Evolutionary conservation across 1,140 invertebrate species (phyloP).

Genomic region (Magallana angulata): DNA sequence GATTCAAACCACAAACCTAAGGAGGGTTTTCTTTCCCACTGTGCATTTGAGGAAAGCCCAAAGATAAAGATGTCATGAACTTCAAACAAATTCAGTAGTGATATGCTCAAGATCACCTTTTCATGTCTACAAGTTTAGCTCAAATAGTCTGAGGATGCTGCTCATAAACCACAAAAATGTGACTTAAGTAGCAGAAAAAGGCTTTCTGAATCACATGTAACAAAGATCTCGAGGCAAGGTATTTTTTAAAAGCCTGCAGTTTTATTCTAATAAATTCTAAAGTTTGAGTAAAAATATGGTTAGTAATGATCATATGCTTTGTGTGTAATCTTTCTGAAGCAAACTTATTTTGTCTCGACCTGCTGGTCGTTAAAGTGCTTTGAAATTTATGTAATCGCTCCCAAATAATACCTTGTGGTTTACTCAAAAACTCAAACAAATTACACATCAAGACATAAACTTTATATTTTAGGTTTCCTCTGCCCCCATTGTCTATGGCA

Average conservation of each 20-base stretch:
- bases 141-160: background rate
- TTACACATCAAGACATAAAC: background rate
- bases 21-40: background rate
- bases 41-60: background rate
- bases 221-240: background rate
- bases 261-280: background rate
- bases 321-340: background rate
- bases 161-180: slow-evolving; percentile 26
- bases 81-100: background rate
- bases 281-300: background rate
- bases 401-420: slow-evolving; percentile 12
- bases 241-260: background rate
- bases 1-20: background rate
- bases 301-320: slow-evolving; percentile 2
- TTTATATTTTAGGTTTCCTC: background rate
- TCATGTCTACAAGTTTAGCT: background rate
- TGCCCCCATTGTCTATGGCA: background rate
- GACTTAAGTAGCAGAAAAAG: background rate
- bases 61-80: background rate
- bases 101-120: background rate
- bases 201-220: too few species aligned
- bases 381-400: slow-evolving; percentile 7
- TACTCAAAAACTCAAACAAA: slow-evolving; percentile 19
- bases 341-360: background rate
- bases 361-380: background rate